phyloP scores from a whole-genome alignment of 2,113 vertebrate genomes.

The Asarcornis scutulata region DNA sequence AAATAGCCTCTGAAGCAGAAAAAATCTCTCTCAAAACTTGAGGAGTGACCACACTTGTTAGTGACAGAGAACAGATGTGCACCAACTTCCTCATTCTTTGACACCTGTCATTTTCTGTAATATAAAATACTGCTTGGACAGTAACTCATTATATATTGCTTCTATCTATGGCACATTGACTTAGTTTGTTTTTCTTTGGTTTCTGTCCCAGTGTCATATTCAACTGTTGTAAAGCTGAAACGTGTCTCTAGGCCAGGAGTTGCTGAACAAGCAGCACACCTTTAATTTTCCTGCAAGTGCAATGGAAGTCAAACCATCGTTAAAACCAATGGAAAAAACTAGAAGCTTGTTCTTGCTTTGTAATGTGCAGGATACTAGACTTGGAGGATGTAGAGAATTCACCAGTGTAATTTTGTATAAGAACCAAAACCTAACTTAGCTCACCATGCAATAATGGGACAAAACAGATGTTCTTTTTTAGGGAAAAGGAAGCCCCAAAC shows the following conservation, averaged over 20 bases:
- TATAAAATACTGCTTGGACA: background rate
- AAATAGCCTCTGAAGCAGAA: background rate
- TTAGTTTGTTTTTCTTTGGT: background rate
- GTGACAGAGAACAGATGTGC: background rate
- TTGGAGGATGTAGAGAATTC: background rate
- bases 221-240: background rate
- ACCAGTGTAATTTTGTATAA: background rate
- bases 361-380: background rate
- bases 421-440: background rate
- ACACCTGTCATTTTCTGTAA: background rate
- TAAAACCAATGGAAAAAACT: background rate
- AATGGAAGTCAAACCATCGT: background rate
- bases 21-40: background rate
- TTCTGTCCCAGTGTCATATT: background rate
- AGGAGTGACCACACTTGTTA: background rate
- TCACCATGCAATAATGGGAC: background rate
- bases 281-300: background rate
- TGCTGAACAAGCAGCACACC: background rate
- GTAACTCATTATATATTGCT: background rate
- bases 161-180: background rate
- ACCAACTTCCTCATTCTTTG: background rate
- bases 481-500: background rate
- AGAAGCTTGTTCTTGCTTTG: background rate
- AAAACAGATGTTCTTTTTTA: background rate
- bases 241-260: background rate